Percentiles rank a stretch among this genome's conserved stretches.
These are phyloP conservation scores for Murina feae DNA, from an alignment of 2,113 vertebrate species.

Conservation along the genomic window DNA sequence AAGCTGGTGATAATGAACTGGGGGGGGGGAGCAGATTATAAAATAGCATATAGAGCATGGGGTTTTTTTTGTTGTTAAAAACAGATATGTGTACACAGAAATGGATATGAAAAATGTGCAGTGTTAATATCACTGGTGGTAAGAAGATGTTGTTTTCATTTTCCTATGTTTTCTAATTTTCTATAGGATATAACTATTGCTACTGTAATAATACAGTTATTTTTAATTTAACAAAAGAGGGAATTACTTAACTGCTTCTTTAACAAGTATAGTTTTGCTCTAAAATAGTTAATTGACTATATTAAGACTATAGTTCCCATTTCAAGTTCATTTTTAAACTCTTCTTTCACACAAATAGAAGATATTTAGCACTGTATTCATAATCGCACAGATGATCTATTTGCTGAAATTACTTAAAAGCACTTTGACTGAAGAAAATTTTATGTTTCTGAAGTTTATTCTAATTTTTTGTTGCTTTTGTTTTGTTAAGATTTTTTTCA, in stretches of 20 bases:
- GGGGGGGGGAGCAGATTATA: neutral
- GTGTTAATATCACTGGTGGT: neutral
- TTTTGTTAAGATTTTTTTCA: constrained; percentile 73
- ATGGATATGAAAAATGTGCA: neutral
- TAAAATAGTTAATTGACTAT: neutral
- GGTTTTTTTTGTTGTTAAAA: neutral
- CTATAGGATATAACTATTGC: neutral
- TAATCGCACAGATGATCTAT: neutral
- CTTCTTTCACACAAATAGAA: neutral
- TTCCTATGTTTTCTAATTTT: neutral
- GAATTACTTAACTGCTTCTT: neutral
- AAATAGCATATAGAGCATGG: neutral
- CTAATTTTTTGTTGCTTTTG: constrained; percentile 53
- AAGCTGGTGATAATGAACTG: neutral
- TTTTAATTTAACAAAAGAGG: neutral
- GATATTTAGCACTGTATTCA: neutral
- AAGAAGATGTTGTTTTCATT: neutral
- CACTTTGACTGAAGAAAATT: constrained; percentile 62
- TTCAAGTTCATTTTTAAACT: constrained; percentile 28
- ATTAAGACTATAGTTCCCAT: neutral
- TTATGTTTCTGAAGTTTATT: constrained; percentile 49
- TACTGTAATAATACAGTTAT: neutral
- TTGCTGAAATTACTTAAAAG: constrained; percentile 32
- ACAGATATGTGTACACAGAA: neutral
- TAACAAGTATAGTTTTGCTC: neutral